Evolutionary conservation across 2,888 invertebrate species (phyloP).

Genomic region (Phymatocera aterrima): DNA sequence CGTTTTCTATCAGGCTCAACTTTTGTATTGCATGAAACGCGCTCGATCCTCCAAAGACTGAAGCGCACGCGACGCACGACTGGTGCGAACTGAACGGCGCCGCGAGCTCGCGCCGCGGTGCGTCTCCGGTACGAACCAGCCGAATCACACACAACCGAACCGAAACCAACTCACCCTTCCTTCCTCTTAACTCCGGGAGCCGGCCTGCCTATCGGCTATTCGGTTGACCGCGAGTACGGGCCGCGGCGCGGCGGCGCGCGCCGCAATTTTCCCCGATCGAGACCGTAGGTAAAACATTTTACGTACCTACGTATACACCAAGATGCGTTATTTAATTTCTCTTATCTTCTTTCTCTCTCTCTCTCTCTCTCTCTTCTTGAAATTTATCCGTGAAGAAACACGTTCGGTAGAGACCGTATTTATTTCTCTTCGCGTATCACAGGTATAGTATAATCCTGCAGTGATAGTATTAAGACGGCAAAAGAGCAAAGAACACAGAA

Average conservation of each 20-base stretch:
- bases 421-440: no score
- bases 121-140: slow-evolving; percentile 37
- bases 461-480: no score
- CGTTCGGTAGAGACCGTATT: no score
- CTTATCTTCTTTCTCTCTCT: no score
- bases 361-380: no score
- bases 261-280: not conserved
- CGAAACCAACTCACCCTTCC: slow-evolving; percentile 17
- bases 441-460: no score
- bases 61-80: slow-evolving; percentile 45
- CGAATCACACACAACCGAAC: slow-evolving; percentile 17
- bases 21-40: not conserved
- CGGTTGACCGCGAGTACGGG: slow-evolving; percentile 27
- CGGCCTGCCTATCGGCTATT: slow-evolving; percentile 40
- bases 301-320: no score
- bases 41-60: slow-evolving; percentile 31
- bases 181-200: slow-evolving; percentile 29
- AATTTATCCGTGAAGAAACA: no score
- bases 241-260: no score
- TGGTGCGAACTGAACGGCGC: slow-evolving; percentile 41
- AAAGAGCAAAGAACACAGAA: no score
- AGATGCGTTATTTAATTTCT: no score
- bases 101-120: slow-evolving; percentile 41
- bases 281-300: no score
- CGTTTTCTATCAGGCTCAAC: not conserved